A percentile compares a stretch with the other conserved stretches of the same genome.
phyloP scores from a whole-genome alignment of 2,888 invertebrate genomes.

The Balanococcus diminutus region DNA sequence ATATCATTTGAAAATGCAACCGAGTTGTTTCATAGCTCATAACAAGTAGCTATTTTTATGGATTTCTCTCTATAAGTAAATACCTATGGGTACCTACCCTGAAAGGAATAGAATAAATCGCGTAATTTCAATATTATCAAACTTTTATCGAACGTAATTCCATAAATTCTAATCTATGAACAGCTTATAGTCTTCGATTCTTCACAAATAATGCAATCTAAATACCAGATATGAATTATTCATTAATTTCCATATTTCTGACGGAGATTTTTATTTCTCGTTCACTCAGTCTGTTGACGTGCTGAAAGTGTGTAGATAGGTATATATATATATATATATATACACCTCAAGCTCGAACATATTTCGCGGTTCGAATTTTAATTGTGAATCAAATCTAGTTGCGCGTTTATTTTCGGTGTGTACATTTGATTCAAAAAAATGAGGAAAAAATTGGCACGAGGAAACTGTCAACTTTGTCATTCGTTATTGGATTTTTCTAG shows the following conservation, averaged over 20 bases:
- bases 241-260: slow-evolving; percentile 29
- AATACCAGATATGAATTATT: slow-evolving; percentile 17
- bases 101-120: not conserved
- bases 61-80: not conserved
- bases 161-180: slow-evolving; percentile 26
- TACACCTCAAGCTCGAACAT: not conserved
- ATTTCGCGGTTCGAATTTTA: slow-evolving; percentile 26
- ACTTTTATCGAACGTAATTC: not conserved
- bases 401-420: not conserved
- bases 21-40: not conserved
- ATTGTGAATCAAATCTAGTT: slow-evolving; percentile 5
- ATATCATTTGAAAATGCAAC: not conserved
- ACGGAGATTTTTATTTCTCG: not conserved
- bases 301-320: not conserved
- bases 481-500: not conserved
- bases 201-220: slow-evolving; percentile 29
- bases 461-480: not conserved
- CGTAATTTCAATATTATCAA: not conserved
- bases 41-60: not conserved
- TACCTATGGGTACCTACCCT: too few species aligned
- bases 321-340: too few species aligned
- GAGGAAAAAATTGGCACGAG: not conserved
- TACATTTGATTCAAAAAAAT: not conserved
- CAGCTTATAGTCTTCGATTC: slow-evolving; percentile 6
- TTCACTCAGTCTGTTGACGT: not conserved